These are phyloP conservation scores for Orthosia gothica DNA, from an alignment of 2,888 invertebrate genomes.

Conservation along the genomic window DNA sequence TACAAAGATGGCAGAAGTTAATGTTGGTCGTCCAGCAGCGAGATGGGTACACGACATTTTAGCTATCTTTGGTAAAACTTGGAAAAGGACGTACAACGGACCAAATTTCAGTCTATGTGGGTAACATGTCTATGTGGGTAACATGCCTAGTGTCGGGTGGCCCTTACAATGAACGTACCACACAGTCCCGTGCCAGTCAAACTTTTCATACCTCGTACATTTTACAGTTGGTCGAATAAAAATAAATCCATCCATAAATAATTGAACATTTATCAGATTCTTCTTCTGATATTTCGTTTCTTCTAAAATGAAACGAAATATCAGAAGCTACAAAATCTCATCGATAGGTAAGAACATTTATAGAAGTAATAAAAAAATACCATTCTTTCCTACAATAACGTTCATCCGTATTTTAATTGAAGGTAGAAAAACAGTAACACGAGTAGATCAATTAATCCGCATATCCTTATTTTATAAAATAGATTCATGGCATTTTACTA, in stretches of 20 bases:
- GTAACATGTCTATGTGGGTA: too few relatives aligned
- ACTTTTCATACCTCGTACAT: background rate
- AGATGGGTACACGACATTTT: too few relatives aligned
- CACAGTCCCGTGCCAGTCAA: background rate
- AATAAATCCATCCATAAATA: background rate
- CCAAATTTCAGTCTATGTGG: too few relatives aligned
- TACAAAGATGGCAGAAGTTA: too few relatives aligned
- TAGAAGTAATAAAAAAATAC: background rate
- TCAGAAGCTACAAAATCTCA: background rate
- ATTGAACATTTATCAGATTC: background rate
- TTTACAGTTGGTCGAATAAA: background rate
- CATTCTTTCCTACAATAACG: background rate
- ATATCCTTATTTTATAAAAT: too few relatives aligned
- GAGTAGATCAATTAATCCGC: background rate
- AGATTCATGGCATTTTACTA: too few relatives aligned
- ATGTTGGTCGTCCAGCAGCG: too few relatives aligned
- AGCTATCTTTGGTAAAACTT: too few relatives aligned
- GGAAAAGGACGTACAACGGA: too few relatives aligned
- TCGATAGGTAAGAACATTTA: background rate
- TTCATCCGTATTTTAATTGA: slow-evolving; percentile 5
- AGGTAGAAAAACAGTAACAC: background rate
- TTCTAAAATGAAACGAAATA: background rate
- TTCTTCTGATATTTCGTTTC: too few relatives aligned
- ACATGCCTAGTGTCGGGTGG: too few relatives aligned
- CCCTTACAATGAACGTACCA: too few relatives aligned